Percentiles rank a stretch among this genome's conserved stretches.
phyloP scores from a whole-genome alignment of 2,797 vertebrate genomes.

The Morus bassanus region DNA sequence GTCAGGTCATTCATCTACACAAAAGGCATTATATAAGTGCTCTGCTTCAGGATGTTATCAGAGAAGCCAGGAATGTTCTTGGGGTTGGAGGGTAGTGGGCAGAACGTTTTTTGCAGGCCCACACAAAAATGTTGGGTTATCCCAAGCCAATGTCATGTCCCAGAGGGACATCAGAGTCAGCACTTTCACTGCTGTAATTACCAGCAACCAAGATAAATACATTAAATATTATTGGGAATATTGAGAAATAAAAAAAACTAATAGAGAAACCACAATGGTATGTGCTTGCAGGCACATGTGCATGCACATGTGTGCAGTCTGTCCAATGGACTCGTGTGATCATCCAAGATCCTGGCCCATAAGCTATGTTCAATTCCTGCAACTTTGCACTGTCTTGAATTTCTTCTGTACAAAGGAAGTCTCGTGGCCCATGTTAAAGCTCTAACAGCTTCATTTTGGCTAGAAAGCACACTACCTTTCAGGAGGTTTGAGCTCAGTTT shows the following conservation, averaged over 20 bases:
- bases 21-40: neutral
- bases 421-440: neutral
- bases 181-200: slow-evolving; percentile 8
- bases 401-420: neutral
- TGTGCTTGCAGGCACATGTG: neutral
- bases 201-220: neutral
- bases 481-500: neutral
- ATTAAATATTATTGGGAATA: slow-evolving; percentile 24
- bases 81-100: neutral
- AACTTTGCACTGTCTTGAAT: neutral
- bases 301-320: neutral
- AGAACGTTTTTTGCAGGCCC: neutral
- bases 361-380: neutral
- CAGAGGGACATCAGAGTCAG: slow-evolving; percentile 6
- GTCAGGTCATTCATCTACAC: neutral
- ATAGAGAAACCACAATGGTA: neutral
- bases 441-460: neutral
- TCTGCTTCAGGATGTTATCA: neutral
- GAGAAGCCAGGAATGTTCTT: neutral
- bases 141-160: neutral
- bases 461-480: neutral
- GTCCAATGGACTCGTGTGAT: neutral
- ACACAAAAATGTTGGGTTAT: neutral
- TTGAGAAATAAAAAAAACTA: slow-evolving; percentile 13
- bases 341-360: neutral